phyloP scores from a whole-genome alignment of 2,797 vertebrate genomes.

The Anguilla marmorata region DNA sequence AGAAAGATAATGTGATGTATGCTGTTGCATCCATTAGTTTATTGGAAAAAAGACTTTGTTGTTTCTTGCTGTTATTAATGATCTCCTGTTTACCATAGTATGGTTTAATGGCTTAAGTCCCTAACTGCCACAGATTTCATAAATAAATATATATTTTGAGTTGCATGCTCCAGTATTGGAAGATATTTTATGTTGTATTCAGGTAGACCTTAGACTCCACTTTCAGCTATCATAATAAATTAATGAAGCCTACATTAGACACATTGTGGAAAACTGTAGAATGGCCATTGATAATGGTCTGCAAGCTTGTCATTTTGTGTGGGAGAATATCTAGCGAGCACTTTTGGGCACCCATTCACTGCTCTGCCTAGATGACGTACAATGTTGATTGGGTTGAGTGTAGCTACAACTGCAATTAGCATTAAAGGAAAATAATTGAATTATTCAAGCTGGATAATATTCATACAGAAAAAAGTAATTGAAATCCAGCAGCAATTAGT shows the following conservation, averaged over 20 bases:
- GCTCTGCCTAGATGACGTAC: neutral
- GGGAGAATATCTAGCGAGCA: neutral
- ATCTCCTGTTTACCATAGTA: conserved; percentile 53
- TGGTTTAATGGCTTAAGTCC: conserved; percentile 55
- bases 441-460: conserved; percentile 29
- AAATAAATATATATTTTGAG: neutral
- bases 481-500: conserved; percentile 35
- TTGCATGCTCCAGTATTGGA: neutral
- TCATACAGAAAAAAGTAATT: conserved; percentile 24
- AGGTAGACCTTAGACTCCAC: neutral
- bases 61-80: conserved; percentile 55
- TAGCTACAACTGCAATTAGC: conserved; percentile 24
- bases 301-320: neutral
- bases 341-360: neutral
- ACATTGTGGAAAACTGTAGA: neutral
- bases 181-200: neutral
- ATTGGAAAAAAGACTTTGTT: conserved; percentile 13
- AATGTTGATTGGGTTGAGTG: conserved; percentile 12
- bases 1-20: neutral
- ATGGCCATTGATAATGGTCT: neutral
- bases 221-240: neutral
- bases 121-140: conserved; percentile 37
- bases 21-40: neutral
- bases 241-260: neutral
- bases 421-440: conserved; percentile 36